Percentiles rank a stretch among this genome's conserved stretches.
phyloP scores from a whole-genome alignment of 2,888 invertebrate species.

The Acrobeloides nanus region DNA sequence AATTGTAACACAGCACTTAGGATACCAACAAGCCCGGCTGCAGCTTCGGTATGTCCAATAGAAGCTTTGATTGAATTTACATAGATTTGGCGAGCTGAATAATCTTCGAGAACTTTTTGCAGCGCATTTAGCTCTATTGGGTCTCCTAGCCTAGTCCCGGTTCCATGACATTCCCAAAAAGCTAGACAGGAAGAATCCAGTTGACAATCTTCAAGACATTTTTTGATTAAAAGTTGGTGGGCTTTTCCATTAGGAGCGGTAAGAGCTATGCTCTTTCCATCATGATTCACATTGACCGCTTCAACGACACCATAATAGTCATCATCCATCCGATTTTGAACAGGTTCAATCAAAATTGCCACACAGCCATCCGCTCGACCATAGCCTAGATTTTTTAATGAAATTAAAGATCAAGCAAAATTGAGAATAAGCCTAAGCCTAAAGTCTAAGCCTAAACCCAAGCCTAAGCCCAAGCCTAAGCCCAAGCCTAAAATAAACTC shows the following conservation, averaged over 20 bases:
- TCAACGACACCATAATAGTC: conserved; percentile 37
- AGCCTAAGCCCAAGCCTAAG: too few relatives aligned
- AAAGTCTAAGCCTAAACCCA: too few relatives aligned
- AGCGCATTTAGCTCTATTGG: conserved; percentile 50
- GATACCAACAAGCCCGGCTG: conserved; percentile 46
- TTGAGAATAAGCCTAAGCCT: too few relatives aligned
- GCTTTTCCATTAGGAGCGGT: conserved; percentile 51
- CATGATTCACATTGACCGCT: conserved; percentile 49
- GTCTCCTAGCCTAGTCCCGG: conserved; percentile 53
- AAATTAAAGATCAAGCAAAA: too few relatives aligned
- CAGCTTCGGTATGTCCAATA: conserved; percentile 49
- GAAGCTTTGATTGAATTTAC: conserved; percentile 38
- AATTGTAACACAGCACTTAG: conserved; percentile 26
- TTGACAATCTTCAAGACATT: conserved; percentile 9
- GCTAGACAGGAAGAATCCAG: conserved; percentile 4
- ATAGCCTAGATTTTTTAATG: too few relatives aligned
- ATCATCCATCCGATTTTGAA: conserved; percentile 6
- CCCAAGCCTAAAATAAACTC: too few relatives aligned
- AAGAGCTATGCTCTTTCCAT: conserved; percentile 50
- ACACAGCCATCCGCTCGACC: conserved; percentile 54
- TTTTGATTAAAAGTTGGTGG: conserved; percentile 34
- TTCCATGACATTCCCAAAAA: conserved; percentile 53
- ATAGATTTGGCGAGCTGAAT: conserved; percentile 5
- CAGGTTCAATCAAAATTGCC: conserved; percentile 48
- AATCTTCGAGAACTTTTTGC: conserved; percentile 22